Evolutionary conservation across 2,113 vertebrate species (phyloP).

Genomic region (Ictalurus furcatus): DNA sequence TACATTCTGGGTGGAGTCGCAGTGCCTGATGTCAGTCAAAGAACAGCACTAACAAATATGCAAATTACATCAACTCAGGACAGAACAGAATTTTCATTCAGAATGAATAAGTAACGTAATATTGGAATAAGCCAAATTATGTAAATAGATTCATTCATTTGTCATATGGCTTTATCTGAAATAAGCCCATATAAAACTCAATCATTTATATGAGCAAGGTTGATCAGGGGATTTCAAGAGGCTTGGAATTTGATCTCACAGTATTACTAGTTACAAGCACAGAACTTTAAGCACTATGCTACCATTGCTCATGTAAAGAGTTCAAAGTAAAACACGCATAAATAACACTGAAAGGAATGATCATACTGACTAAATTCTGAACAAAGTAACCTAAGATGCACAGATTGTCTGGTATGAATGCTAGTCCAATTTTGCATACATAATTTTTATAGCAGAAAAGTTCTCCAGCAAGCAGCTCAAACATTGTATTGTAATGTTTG

Average conservation of each 20-base stretch:
- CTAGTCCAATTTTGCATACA: not conserved
- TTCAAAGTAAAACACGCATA: not conserved
- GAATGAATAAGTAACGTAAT: not conserved
- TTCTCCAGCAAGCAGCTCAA: not conserved
- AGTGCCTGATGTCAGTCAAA: not conserved
- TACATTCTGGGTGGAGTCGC: conserved; percentile 22
- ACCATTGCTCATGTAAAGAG: not conserved
- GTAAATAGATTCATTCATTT: not conserved
- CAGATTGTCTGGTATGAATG: not conserved
- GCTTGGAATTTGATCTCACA: not conserved
- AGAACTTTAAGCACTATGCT: not conserved
- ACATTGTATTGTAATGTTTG: not conserved
- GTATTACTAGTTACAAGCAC: not conserved
- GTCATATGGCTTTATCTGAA: not conserved
- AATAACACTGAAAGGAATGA: not conserved
- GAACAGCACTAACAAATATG: not conserved
- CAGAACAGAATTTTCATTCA: not conserved
- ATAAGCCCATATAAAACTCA: not conserved
- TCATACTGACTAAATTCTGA: not conserved
- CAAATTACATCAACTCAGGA: not conserved
- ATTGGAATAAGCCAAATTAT: not conserved
- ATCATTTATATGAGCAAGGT: not conserved
- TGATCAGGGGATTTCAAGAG: not conserved
- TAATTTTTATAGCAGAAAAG: not conserved
- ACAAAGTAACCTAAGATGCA: not conserved